Percentiles rank a stretch among this genome's conserved stretches.
phyloP scores from a whole-genome alignment of 64 coral and sea anemone genomes.

The Actinia tenebrosa region DNA sequence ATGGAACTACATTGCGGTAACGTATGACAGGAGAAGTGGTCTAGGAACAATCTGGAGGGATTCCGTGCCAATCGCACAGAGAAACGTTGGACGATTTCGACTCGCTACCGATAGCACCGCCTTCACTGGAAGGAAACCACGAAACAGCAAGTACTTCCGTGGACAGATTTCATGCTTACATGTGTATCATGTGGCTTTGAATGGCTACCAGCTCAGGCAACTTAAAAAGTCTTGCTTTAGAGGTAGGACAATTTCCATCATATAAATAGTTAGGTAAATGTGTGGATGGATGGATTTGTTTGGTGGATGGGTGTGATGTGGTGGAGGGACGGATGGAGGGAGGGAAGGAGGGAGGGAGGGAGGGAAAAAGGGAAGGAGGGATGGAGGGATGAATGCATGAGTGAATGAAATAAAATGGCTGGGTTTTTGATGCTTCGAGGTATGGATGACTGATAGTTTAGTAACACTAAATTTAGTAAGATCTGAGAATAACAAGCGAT shows the following conservation, averaged over 20 bases:
- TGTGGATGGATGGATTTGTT: no score
- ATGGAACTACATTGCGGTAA: constrained; percentile 60
- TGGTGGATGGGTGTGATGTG: no score
- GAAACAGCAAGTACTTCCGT: constrained; percentile 41
- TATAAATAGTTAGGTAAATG: no score
- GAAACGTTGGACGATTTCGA: constrained; percentile 29
- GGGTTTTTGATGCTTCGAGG: no score
- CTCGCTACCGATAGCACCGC: constrained; percentile 49
- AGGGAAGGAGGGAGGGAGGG: no score
- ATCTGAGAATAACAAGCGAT: neutral
- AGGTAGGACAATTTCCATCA: neutral
- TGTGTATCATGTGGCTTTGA: constrained; percentile 45
- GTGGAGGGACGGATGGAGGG: no score
- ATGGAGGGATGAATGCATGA: no score
- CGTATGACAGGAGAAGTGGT: constrained; percentile 30
- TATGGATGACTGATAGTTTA: no score
- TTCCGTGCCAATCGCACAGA: constrained; percentile 47
- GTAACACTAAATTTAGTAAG: no score
- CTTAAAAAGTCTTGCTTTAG: constrained; percentile 51
- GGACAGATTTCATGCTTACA: constrained; percentile 52
- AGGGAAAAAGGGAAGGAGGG: no score
- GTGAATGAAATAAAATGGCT: no score
- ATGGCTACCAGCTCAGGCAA: constrained; percentile 50
- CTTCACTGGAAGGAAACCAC: constrained; percentile 30
- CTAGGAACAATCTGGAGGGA: constrained; percentile 50